A percentile compares a stretch with the other conserved stretches of the same genome.
Evolutionary conservation across 2,888 invertebrate species (phyloP).

Genomic region (Netelia fuscicornis): DNA sequence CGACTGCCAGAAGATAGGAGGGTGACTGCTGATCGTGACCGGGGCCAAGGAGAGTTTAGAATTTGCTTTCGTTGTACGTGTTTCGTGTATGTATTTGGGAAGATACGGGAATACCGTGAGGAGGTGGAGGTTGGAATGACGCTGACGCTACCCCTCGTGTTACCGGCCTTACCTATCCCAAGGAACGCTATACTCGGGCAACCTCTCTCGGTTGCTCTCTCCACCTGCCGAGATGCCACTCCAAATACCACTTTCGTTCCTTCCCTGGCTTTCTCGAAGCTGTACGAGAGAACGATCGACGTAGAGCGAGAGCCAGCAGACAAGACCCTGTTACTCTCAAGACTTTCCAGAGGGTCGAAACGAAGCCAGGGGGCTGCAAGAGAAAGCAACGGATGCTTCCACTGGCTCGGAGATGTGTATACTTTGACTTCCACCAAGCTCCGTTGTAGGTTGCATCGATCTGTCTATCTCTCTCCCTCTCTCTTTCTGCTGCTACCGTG

Average conservation of each 20-base stretch:
- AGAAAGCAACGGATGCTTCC: constrained; percentile 48
- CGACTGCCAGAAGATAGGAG: not conserved
- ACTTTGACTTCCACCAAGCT: constrained; percentile 48
- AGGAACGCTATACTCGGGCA: too few relatives aligned
- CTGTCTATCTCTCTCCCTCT: constrained; percentile 32
- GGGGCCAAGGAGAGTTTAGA: constrained; percentile 53
- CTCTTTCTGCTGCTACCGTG: constrained; percentile 9
- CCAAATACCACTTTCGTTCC: constrained; percentile 43
- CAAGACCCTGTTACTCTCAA: constrained; percentile 36
- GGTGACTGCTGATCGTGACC: constrained; percentile 14
- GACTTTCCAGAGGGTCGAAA: constrained; percentile 41
- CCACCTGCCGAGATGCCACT: constrained; percentile 33
- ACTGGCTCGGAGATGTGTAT: constrained; percentile 41
- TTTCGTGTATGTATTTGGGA: constrained; percentile 23
- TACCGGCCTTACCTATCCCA: not conserved
- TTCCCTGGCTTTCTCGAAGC: constrained; percentile 25
- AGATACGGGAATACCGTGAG: constrained; percentile 13
- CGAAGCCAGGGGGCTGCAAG: constrained; percentile 28
- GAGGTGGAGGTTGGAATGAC: constrained; percentile 24
- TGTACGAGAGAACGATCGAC: constrained; percentile 34
- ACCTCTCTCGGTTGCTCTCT: constrained; percentile 14
- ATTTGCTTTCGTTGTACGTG: constrained; percentile 54
- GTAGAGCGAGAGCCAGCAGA: constrained; percentile 38
- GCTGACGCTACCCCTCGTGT: constrained; percentile 16
- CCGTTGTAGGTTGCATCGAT: constrained; percentile 45